A percentile compares a stretch with the other conserved stretches of the same genome.
phyloP scores from a whole-genome alignment of 2,888 invertebrate genomes.

The Mesorhabditis sp. region DNA sequence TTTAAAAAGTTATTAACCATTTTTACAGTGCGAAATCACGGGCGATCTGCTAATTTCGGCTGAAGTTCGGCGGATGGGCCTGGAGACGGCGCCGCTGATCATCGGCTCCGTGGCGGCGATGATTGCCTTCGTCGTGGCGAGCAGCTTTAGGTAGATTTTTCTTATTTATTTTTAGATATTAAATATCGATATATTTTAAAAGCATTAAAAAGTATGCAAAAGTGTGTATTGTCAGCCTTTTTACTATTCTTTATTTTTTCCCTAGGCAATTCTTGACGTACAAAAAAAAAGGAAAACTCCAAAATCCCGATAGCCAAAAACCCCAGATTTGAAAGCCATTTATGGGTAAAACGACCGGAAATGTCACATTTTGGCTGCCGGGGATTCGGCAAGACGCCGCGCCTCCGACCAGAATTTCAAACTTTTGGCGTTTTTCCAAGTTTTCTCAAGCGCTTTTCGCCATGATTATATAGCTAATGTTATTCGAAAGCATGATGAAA shows the following conservation, averaged over 20 bases:
- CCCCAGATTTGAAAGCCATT: too few species aligned
- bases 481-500: too few species aligned
- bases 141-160: constrained; percentile 33
- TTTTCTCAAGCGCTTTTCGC: too few species aligned
- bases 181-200: not conserved
- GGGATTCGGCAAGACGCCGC: too few species aligned
- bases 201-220: not conserved
- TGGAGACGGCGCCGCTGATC: constrained; percentile 49
- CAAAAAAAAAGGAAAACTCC: too few species aligned
- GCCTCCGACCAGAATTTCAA: too few species aligned
- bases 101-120: constrained; percentile 45
- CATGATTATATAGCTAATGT: too few species aligned
- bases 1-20: constrained; percentile 10
- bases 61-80: constrained; percentile 51
- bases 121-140: constrained; percentile 47
- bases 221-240: not conserved
- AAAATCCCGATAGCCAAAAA: too few species aligned
- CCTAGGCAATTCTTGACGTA: too few species aligned
- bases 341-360: too few species aligned
- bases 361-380: too few species aligned
- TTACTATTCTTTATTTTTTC: not conserved
- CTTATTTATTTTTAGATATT: not conserved
- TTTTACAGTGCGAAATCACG: constrained; percentile 42
- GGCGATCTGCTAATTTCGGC: constrained; percentile 49
- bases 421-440: too few species aligned